These are phyloP conservation scores for Rhyzopertha dominica DNA, from an alignment of 1,140 invertebrate species.

Conservation along the genomic window DNA sequence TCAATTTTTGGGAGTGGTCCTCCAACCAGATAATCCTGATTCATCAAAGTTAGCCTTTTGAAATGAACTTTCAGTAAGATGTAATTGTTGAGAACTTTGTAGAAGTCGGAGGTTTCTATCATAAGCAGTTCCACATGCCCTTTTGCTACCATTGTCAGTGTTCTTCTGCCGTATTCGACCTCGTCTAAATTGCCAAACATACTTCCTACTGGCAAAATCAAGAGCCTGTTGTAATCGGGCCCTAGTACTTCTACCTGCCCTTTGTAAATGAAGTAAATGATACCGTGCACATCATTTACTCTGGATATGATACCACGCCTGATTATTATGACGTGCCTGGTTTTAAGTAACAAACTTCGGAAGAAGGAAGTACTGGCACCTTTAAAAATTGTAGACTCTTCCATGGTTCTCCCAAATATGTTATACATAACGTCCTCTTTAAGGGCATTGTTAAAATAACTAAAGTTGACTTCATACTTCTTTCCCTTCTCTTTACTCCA, in stretches of 20 bases:
- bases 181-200: slow-evolving; percentile 16
- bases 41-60: slow-evolving; percentile 2
- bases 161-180: slow-evolving; percentile 5
- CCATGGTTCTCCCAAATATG: slow-evolving; percentile 12
- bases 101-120: slow-evolving; percentile 1
- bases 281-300: slow-evolving; percentile 10
- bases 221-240: slow-evolving; percentile 12
- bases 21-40: slow-evolving; percentile 5
- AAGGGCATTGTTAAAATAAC: slow-evolving; percentile 14
- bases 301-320: slow-evolving; percentile 5
- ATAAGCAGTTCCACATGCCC: slow-evolving; percentile 10
- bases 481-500: slow-evolving; percentile 17
- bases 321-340: slow-evolving; percentile 2
- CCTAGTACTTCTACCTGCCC: slow-evolving; percentile 12
- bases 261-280: slow-evolving; percentile 7
- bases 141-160: slow-evolving; percentile 7
- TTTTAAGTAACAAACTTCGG: slow-evolving; percentile 6
- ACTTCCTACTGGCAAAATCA: slow-evolving; percentile 10
- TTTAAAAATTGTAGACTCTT: slow-evolving; percentile 13
- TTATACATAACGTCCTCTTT: slow-evolving; percentile 16
- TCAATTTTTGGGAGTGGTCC: background rate
- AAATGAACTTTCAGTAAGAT: background rate
- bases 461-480: slow-evolving; percentile 2
- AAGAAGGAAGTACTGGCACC: slow-evolving; percentile 11
- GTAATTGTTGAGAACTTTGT: slow-evolving; percentile 2